phyloP scores from a whole-genome alignment of 2,888 invertebrate species.

The Dasysyrphus albostriatus region DNA sequence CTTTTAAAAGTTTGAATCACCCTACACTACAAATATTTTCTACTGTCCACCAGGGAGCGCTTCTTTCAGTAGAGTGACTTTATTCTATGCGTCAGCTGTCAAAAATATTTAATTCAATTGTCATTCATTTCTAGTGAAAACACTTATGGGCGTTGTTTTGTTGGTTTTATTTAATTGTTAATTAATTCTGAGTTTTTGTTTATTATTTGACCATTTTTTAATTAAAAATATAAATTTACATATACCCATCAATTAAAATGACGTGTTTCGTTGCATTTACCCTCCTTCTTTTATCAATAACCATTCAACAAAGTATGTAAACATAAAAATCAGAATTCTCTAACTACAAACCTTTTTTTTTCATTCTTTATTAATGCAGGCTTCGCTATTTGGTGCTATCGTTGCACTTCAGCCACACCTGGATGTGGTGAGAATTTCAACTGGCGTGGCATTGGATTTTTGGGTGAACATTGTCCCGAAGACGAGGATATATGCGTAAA shows the following conservation, averaged over 20 bases:
- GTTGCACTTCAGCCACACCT: conserved; percentile 94
- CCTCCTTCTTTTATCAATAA: conserved; percentile 34
- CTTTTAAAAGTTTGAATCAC: too few species aligned
- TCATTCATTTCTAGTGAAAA: conserved; percentile 27
- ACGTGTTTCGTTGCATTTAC: background rate
- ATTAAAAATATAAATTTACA: background rate
- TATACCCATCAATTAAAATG: conserved; percentile 22
- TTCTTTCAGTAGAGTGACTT: too few species aligned
- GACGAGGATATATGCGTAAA: conserved; percentile 95
- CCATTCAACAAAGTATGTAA: conserved; percentile 56
- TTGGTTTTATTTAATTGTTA: conserved; percentile 48
- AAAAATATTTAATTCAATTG: conserved; percentile 18
- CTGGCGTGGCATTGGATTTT: conserved; percentile 89
- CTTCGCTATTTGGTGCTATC: conserved; percentile 92
- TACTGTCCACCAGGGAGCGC: too few species aligned
- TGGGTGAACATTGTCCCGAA: conserved; percentile 93
- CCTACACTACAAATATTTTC: too few species aligned
- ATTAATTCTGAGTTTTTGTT: conserved; percentile 36
- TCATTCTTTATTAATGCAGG: conserved; percentile 82
- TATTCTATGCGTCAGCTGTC: conserved; percentile 29
- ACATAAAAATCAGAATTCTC: background rate
- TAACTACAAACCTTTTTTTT: background rate
- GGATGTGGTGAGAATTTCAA: conserved; percentile 94
- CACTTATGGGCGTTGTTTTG: conserved; percentile 68
- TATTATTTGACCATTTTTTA: conserved; percentile 16